Conservation (phyloP, 2,113 vertebrate species). For the Cnemophilus loriae region DNA sequence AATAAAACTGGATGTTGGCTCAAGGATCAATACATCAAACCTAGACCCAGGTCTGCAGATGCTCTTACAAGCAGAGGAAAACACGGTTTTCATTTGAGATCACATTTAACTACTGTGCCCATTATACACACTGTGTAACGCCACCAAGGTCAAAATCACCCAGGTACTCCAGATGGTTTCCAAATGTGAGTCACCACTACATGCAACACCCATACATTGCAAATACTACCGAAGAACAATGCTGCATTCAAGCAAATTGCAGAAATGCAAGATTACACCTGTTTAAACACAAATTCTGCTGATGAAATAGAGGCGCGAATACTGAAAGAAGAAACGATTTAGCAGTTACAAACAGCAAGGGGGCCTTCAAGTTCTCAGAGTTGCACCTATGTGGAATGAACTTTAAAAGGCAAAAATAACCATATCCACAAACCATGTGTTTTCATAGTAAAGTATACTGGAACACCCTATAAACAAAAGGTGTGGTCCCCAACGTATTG, state of each 20-base stretch:
- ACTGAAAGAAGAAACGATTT: slow-evolving; percentile 15
- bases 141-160: background rate
- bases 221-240: slow-evolving; percentile 20
- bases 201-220: slow-evolving; percentile 6
- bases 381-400: background rate
- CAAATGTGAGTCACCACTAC: background rate
- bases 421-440: background rate
- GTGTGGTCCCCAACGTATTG: background rate
- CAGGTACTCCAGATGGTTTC: background rate
- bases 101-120: background rate
- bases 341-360: background rate
- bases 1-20: background rate
- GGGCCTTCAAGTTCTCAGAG: background rate
- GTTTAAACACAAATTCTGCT: slow-evolving; percentile 20
- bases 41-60: background rate
- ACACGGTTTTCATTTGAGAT: background rate
- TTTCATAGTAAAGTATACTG: background rate
- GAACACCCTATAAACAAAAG: background rate
- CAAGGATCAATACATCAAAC: background rate
- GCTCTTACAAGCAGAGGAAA: background rate
- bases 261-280: slow-evolving; percentile 29
- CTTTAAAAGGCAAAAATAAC: background rate
- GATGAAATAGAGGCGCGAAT: background rate
- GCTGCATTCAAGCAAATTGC: background rate
- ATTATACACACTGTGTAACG: background rate